A percentile compares a stretch with the other conserved stretches of the same genome.
These are phyloP conservation scores for Toxotes jaculatrix DNA, from an alignment of 2,113 vertebrate species.

Conservation along the genomic window DNA sequence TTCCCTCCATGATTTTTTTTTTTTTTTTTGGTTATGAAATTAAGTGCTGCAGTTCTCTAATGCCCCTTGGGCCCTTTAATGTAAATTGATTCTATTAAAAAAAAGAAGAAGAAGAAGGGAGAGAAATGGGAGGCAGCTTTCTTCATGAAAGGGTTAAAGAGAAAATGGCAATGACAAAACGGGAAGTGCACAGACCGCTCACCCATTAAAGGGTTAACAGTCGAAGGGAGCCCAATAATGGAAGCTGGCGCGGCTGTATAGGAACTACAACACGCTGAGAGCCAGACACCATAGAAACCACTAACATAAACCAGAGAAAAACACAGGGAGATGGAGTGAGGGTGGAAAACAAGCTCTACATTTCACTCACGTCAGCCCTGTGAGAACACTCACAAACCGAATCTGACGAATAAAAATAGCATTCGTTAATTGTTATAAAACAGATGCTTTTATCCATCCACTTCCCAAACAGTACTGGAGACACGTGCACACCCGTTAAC, in stretches of 20 bases:
- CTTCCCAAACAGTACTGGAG: neutral
- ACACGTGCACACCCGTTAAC: constrained; percentile 1
- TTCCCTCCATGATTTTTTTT: constrained; percentile 40
- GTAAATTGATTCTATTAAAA: constrained; percentile 79
- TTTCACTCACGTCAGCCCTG: constrained; percentile 4
- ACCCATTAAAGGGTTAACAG: constrained; percentile 67
- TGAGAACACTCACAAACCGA: constrained; percentile 15
- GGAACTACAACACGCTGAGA: constrained; percentile 35
- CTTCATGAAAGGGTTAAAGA: constrained; percentile 69
- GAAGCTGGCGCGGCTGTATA: constrained; percentile 64
- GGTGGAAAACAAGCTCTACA: constrained; percentile 12
- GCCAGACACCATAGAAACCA: constrained; percentile 59
- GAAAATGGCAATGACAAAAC: constrained; percentile 64
- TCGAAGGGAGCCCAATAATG: constrained; percentile 66
- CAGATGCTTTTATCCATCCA: neutral
- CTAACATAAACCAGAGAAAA: constrained; percentile 40
- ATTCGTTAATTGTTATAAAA: neutral
- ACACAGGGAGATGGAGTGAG: constrained; percentile 17
- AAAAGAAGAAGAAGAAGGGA: constrained; percentile 52
- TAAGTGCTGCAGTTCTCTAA: constrained; percentile 74
- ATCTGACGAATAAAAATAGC: constrained; percentile 11
- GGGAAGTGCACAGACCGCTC: constrained; percentile 20
- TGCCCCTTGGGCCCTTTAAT: constrained; percentile 69
- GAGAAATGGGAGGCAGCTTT: constrained; percentile 7
- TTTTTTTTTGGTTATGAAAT: constrained; percentile 66